These are phyloP conservation scores for Chaetops frenatus DNA, from an alignment of 2,113 vertebrate genomes.

Conservation along the genomic window DNA sequence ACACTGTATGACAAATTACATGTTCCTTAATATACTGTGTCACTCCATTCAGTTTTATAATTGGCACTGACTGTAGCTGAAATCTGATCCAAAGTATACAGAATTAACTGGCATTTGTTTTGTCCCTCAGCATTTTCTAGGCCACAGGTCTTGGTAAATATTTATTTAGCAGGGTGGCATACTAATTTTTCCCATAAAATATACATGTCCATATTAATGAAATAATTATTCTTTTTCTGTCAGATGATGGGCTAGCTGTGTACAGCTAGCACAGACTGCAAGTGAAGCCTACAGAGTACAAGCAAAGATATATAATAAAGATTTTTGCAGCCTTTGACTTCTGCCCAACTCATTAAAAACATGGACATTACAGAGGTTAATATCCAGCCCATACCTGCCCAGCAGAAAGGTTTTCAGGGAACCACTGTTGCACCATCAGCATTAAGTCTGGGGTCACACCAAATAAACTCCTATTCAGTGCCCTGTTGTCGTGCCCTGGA, in stretches of 20 bases:
- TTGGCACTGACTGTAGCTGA: constrained; percentile 41
- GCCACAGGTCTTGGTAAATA: constrained; percentile 5
- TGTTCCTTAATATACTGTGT: constrained; percentile 33
- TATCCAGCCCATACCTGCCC: background rate
- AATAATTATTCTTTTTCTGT: background rate
- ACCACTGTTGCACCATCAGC: background rate
- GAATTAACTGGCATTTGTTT: constrained; percentile 37
- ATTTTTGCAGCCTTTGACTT: background rate
- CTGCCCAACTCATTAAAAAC: background rate
- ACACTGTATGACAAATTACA: constrained; percentile 42
- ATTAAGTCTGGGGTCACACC: background rate
- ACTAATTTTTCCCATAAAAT: background rate
- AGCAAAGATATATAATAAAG: background rate
- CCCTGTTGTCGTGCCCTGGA: background rate
- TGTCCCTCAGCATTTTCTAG: constrained; percentile 2
- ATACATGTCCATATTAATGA: background rate
- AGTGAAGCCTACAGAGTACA: background rate
- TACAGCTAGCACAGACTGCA: background rate
- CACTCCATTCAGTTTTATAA: constrained; percentile 49
- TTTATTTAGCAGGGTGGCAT: background rate
- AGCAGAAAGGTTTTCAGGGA: background rate
- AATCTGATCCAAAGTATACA: constrained; percentile 42
- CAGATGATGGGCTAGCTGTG: background rate
- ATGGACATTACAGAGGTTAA: background rate
- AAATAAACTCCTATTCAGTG: background rate